Conservation (phyloP, 2,797 vertebrate species). For the Labeo calbasu region DNA sequence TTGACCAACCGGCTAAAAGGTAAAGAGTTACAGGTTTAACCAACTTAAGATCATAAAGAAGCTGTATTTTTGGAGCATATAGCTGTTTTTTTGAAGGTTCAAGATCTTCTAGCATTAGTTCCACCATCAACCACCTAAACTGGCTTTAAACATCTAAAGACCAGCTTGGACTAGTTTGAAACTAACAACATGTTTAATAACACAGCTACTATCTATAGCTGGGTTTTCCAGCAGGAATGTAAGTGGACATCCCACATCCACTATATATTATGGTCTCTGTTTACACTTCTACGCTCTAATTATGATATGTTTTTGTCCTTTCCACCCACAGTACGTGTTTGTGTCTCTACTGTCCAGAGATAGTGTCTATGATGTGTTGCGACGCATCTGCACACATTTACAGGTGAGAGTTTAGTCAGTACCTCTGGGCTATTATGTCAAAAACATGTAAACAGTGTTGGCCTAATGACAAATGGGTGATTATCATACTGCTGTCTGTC, state of each 20-base stretch:
- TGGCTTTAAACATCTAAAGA: neutral
- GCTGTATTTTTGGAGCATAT: neutral
- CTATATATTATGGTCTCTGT: neutral
- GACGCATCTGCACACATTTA: slow-evolving; percentile 93
- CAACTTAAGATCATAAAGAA: neutral
- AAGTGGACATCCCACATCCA: neutral
- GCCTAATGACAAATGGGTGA: neutral
- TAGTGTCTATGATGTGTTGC: slow-evolving; percentile 90
- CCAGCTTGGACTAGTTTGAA: neutral
- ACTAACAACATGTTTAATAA: neutral
- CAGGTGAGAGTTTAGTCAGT: slow-evolving; percentile 75
- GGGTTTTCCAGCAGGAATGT: neutral
- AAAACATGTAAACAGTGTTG: neutral
- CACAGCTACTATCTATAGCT: neutral
- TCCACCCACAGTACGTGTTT: slow-evolving; percentile 86
- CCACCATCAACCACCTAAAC: neutral
- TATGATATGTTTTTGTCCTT: slow-evolving; percentile 21
- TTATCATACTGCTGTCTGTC: slow-evolving; percentile 62
- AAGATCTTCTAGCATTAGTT: neutral
- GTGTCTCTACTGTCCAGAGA: slow-evolving; percentile 94
- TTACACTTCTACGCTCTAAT: neutral
- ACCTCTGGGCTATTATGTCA: neutral
- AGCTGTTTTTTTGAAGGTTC: neutral
- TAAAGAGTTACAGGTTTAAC: neutral
- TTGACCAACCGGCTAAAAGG: neutral